Base-by-base conservation (phyloP, 1,140 invertebrate genomes). In the Aethina tumida region DNA sequence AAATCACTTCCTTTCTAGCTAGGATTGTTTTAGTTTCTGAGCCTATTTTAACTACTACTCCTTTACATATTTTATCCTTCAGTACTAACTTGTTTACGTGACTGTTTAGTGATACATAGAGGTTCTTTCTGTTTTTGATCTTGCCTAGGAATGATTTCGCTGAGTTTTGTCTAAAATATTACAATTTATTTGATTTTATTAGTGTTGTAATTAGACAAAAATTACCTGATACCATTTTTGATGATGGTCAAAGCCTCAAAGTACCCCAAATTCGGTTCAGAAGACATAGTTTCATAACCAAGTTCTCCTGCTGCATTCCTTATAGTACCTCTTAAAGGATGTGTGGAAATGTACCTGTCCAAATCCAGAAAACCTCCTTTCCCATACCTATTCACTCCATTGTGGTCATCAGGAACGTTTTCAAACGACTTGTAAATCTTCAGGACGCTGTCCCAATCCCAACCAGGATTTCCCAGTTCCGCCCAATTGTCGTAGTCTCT, bases 241-340 rank as follows among this genome's bases (percentile, higher is more conserved):
- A 69, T 31, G 0, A 63, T 70, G 5, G 62, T 64, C 26, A 67
- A 39, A 4, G 59, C 49, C 45, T 60, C 64, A 1, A 65, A 64
- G 41, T 68, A 74, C 0, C 75, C 76, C 2, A 72, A 39, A 12
- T n/a, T n/a, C 58, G 64, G 0, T 62, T 43, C 1, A 69, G 37
- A 15, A 56, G 65, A 65, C 0, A 69, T 39, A 15, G 53, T 48
- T 2, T 64, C 58, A 58, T 85, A 85, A 24, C 88, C 89, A 72
- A 91, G 81, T 58, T 91, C 82, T 55, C 82, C 68, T 13, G 83
- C 88, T 0, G 88, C 86, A 65, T 92, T 79, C 1, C 91, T 64
- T 52, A 88, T 80, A 0, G 80, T 74, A 9, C 72, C 64, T 0
- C 79, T 81, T n/a, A 88, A 59, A 0, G 84, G 83, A 1, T 82